These are phyloP conservation scores for Drosophila sp. DNA, from an alignment of 1,140 invertebrate species.

Conservation along the genomic window DNA sequence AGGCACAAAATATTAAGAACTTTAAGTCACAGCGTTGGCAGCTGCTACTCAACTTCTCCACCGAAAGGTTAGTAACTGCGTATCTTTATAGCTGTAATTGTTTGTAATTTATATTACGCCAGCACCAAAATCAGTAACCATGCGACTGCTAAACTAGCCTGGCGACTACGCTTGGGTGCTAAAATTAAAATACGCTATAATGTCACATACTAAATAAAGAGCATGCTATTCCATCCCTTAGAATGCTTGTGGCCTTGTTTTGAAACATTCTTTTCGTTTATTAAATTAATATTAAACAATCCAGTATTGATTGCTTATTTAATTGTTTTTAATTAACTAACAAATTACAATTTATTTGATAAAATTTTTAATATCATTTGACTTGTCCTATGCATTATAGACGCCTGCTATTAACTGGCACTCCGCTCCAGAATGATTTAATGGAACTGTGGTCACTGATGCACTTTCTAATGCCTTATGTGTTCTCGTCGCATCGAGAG, in stretches of 20 bases:
- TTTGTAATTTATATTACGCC: neutral
- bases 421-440: conserved; percentile 99
- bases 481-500: conserved; percentile 98
- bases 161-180: conserved; percentile 83
- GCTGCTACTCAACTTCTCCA: conserved; percentile 97
- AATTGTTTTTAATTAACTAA: no score
- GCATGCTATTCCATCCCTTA: conserved; percentile 62
- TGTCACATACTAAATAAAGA: conserved; percentile 66
- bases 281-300: neutral
- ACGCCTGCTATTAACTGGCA: conserved; percentile 97
- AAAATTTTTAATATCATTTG: no score
- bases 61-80: conserved; percentile 89
- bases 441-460: conserved; percentile 99
- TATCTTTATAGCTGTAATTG: neutral
- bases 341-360: no score
- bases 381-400: conserved; percentile 86
- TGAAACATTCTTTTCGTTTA: conserved; percentile 44
- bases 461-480: conserved; percentile 99
- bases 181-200: conserved; percentile 73
- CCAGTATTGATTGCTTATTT: no score
- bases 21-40: conserved; percentile 99
- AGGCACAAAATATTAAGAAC: conserved; percentile 99
- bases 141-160: conserved; percentile 77
- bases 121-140: conserved; percentile 83
- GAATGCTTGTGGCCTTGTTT: conserved; percentile 79